Evolutionary conservation across 2,888 invertebrate genomes (phyloP).

Genomic region (Agrochola lota): DNA sequence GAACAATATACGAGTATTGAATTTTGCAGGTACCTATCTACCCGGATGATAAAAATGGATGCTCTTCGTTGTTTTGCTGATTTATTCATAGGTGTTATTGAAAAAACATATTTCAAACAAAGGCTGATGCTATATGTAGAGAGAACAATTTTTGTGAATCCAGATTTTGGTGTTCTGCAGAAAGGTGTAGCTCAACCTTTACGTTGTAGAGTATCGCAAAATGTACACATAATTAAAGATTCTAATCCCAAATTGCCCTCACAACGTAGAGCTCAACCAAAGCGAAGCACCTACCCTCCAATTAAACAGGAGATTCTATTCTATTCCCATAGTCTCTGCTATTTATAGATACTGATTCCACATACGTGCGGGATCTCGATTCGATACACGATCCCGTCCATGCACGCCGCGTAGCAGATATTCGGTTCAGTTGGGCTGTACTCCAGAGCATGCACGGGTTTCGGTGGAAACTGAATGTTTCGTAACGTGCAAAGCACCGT

Average conservation of each 20-base stretch:
- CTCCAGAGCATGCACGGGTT: slow-evolving; percentile 83
- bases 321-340: slow-evolving; percentile 4
- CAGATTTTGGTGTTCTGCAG: not conserved
- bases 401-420: slow-evolving; percentile 85
- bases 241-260: not conserved
- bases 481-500: slow-evolving; percentile 82
- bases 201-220: not conserved
- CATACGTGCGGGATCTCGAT: slow-evolving; percentile 85
- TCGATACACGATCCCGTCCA: slow-evolving; percentile 83
- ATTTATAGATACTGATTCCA: slow-evolving; percentile 23
- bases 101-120: slow-evolving; percentile 4
- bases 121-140: not conserved
- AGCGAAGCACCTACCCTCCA: not conserved
- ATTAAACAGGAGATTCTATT: slow-evolving; percentile 3
- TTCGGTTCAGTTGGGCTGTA: slow-evolving; percentile 81
- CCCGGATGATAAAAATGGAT: slow-evolving; percentile 15
- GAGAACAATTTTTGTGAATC: not conserved
- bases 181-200: not conserved
- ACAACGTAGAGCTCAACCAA: not conserved
- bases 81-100: slow-evolving; percentile 20
- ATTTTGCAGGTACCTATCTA: slow-evolving; percentile 16
- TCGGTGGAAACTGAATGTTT: slow-evolving; percentile 86
- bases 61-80: not conserved
- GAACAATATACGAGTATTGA: slow-evolving; percentile 26
- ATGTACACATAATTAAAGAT: not conserved